phyloP scores from a whole-genome alignment of 2,888 invertebrate species.

The Auanema sp. region DNA sequence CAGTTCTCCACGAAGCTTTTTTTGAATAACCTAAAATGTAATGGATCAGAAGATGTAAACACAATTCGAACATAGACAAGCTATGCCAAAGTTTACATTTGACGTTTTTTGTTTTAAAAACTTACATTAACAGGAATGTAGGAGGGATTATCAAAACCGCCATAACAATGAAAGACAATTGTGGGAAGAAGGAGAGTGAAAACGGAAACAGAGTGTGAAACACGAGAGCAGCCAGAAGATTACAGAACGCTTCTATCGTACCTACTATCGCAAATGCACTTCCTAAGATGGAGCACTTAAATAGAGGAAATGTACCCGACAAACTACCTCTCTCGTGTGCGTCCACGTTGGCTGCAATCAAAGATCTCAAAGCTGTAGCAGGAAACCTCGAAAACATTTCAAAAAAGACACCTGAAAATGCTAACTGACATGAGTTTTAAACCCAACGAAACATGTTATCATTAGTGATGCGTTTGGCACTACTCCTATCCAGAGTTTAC shows the following conservation, averaged over 20 bases:
- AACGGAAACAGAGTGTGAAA: conserved; percentile 42
- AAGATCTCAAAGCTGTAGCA: conserved; percentile 36
- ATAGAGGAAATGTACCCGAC: not conserved
- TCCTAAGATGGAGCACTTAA: conserved; percentile 18
- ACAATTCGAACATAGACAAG: too few relatives aligned
- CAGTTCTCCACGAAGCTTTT: too few relatives aligned
- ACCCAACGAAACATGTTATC: conserved; percentile 13
- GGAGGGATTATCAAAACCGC: conserved; percentile 31
- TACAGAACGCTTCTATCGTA: conserved; percentile 36
- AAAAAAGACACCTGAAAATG: conserved; percentile 32
- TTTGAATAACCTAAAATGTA: too few relatives aligned
- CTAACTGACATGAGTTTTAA: not conserved
- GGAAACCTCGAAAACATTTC: conserved; percentile 44
- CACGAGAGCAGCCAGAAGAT: conserved; percentile 33
- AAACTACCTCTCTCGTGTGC: conserved; percentile 30
- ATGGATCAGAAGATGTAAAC: too few relatives aligned
- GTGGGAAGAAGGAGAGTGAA: conserved; percentile 38
- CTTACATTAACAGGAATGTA: conserved; percentile 30
- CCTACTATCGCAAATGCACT: conserved; percentile 38
- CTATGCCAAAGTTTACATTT: not conserved
- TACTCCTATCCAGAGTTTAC: conserved; percentile 31
- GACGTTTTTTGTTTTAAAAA: conserved; percentile 5
- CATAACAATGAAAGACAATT: conserved; percentile 45
- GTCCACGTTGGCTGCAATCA: conserved; percentile 33
- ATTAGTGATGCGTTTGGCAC: conserved; percentile 14